These are phyloP conservation scores for Solenopsis fugax DNA, from an alignment of 1,140 invertebrate genomes.

Conservation along the genomic window DNA sequence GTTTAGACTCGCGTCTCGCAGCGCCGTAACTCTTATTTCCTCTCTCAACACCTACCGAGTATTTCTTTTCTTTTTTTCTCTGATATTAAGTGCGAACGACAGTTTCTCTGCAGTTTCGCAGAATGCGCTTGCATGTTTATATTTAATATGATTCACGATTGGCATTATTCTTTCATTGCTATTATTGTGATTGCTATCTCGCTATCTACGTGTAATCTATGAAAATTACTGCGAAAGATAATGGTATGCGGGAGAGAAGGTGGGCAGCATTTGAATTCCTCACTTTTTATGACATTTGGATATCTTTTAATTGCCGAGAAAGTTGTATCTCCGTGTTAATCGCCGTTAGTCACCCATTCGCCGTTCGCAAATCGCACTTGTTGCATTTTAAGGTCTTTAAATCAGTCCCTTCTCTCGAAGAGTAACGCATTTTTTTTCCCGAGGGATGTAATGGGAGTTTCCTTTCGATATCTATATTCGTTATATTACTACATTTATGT, in stretches of 20 bases:
- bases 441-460: not conserved
- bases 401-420: not conserved
- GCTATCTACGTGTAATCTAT: not conserved
- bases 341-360: not conserved
- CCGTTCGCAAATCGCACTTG: not conserved
- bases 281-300: not conserved
- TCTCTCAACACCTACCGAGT: not conserved
- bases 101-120: not conserved
- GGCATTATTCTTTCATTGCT: not conserved
- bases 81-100: not conserved
- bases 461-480: not conserved
- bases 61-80: not conserved
- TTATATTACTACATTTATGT: not conserved
- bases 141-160: not conserved
- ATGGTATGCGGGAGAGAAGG: not conserved
- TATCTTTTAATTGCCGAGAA: constrained; percentile 34
- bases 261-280: not conserved
- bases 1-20: constrained; percentile 14
- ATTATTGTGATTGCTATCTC: not conserved
- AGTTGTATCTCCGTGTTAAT: not conserved
- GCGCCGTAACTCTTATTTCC: not conserved
- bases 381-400: not conserved
- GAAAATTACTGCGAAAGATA: not conserved
- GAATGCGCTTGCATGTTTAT: not conserved
- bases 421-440: not conserved